Evolutionary conservation across 2,113 vertebrate genomes (phyloP), one percentile per base, ranked within the genome.

Genomic region (Zosterops hypoxanthus): DNA sequence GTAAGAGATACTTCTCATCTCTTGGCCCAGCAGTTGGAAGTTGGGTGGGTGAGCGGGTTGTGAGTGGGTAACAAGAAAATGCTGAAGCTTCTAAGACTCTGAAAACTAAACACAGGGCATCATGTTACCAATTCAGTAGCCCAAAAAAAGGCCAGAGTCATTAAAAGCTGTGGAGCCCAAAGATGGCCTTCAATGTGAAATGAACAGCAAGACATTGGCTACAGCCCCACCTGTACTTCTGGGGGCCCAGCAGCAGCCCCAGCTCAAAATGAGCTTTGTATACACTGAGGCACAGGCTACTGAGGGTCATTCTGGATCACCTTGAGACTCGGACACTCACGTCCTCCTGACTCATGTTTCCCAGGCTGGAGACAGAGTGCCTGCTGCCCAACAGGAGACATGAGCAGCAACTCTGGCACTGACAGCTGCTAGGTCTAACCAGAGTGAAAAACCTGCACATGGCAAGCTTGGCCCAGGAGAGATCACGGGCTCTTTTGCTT

Each of bases 321-420:
- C 44, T 36, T 4, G 5, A 34, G 56, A 36, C 23, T n/a, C 0
- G 0, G 70, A 77, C 26, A 15, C 57, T 31, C 16, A 4, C 0
- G 8, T 61, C 10, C 41, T 50, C 39, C 53, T 53, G 50, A 29
- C 23, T 76, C 6, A 2, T 0, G 19, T 42, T 33, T 34, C 19
- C 25, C 36, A 41, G 20, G 36, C 1, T 7, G 65, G 11, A 50
- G 42, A 46, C 50, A 50, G 9, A 23, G 22, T 2, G 4, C 15
- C 59, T 55, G 41, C 42, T 71, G 59, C 70, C 66, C 72, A 73
- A 21, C 50, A 55, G 28, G n/a, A 72, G n/a, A 69, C 71, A 39
- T 0, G 5, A 72, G 25, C 64, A 80, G 21, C 57, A 68, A 5
- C n/a, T 77, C 71, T 9, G 59, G 29, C 64, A 84, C 25, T 33